Conservation (phyloP, 2,113 vertebrate genomes). For the Eurystomus gularis region DNA sequence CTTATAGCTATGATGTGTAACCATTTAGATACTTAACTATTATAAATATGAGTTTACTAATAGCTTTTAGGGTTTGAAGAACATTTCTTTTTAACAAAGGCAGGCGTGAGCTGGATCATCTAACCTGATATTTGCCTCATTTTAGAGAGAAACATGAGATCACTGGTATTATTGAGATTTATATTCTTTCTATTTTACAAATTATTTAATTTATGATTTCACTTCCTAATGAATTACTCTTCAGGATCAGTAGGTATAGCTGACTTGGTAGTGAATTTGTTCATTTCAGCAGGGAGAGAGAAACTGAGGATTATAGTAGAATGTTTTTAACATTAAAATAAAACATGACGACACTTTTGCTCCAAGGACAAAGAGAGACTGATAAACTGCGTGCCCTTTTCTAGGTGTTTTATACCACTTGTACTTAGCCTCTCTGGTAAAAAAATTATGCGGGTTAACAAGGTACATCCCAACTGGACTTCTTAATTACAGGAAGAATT, state of each 20-base stretch:
- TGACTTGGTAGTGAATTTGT: neutral
- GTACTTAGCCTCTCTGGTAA: neutral
- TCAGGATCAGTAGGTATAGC: neutral
- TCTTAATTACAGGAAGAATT: neutral
- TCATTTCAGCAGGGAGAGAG: neutral
- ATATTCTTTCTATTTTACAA: neutral
- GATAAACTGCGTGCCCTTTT: neutral
- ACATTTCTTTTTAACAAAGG: neutral
- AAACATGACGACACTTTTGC: neutral
- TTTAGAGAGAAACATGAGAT: neutral
- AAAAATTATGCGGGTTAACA: neutral
- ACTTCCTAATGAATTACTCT: neutral
- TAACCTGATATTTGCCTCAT: neutral
- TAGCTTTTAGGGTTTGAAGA: neutral
- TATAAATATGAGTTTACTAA: rapidly evolving
- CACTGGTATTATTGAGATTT: neutral
- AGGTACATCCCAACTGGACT: neutral
- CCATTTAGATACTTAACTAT: neutral
- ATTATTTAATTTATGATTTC: neutral
- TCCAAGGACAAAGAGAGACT: neutral
- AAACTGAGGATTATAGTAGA: neutral
- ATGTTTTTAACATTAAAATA: neutral
- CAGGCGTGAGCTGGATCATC: neutral
- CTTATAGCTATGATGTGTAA: neutral
- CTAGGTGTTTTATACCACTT: neutral